phyloP scores from a whole-genome alignment of 2,113 vertebrate species.

The Anser cygnoides region DNA sequence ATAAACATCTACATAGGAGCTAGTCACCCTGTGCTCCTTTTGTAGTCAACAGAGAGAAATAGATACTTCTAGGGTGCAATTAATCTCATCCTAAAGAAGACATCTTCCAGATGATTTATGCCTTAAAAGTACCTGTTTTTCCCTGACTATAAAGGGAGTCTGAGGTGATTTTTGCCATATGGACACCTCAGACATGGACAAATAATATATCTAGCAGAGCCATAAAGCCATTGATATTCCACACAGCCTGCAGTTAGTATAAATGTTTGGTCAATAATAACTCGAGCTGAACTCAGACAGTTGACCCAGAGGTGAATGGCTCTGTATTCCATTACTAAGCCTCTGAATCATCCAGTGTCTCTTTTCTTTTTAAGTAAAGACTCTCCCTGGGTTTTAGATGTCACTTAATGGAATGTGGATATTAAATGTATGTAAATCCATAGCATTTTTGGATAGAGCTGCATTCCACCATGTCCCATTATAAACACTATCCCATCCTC shows the following conservation, averaged over 20 bases:
- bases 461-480: conserved; percentile 40
- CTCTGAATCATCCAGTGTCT: conserved; percentile 15
- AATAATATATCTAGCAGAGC: conserved; percentile 55
- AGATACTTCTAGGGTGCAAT: conserved; percentile 55
- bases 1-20: conserved; percentile 62
- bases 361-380: conserved; percentile 31
- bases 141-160: conserved; percentile 41
- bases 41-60: conserved; percentile 60
- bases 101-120: conserved; percentile 52
- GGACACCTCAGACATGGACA: conserved; percentile 53
- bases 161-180: conserved; percentile 68
- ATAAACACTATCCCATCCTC: conserved; percentile 48
- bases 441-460: conserved; percentile 23
- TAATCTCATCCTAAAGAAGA: conserved; percentile 56
- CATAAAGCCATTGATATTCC: conserved; percentile 62
- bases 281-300: conserved; percentile 45
- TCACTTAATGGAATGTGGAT: conserved; percentile 51
- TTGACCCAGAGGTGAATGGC: conserved; percentile 66
- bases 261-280: conserved; percentile 73
- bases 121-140: conserved; percentile 56
- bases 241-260: conserved; percentile 61
- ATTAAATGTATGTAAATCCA: conserved; percentile 61
- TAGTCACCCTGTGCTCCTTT: conserved; percentile 48
- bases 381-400: conserved; percentile 36
- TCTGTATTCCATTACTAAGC: conserved; percentile 49